Percentiles rank a stretch among this genome's conserved stretches.
These are phyloP conservation scores for Ashinkailepas kermadecensis DNA, from an alignment of 2,888 invertebrate genomes.

Conservation along the genomic window DNA sequence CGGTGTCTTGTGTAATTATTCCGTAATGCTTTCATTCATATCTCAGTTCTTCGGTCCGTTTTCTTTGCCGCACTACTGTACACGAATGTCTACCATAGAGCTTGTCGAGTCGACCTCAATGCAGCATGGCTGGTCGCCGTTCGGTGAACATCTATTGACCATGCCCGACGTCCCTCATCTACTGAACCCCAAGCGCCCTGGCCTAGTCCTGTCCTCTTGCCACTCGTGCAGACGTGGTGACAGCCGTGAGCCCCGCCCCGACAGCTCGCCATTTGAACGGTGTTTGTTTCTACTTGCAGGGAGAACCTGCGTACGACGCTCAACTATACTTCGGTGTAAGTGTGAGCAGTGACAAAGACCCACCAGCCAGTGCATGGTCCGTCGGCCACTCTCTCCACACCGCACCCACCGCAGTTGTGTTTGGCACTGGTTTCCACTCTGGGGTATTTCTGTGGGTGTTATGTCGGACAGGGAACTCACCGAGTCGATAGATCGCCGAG, in stretches of 20 bases:
- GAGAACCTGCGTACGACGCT: constrained; percentile 10
- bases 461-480: too few relatives aligned
- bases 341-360: neutral
- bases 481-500: too few relatives aligned
- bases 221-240: too few relatives aligned
- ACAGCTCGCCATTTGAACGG: neutral
- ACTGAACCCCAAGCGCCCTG: neutral
- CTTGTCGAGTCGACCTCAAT: neutral
- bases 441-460: too few relatives aligned
- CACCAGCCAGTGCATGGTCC: too few relatives aligned
- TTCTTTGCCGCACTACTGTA: neutral
- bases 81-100: neutral
- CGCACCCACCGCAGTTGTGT: too few relatives aligned
- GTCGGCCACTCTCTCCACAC: too few relatives aligned
- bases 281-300: neutral
- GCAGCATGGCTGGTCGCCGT: neutral
- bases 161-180: neutral
- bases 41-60: neutral
- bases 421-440: too few relatives aligned
- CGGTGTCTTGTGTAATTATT: neutral
- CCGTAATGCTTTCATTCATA: neutral
- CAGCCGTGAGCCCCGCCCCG: neutral
- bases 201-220: neutral
- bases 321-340: constrained; percentile 17
- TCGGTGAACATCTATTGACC: neutral